These are phyloP conservation scores for Gymnobelideus leadbeateri DNA, from an alignment of 2,113 vertebrate species.

Conservation along the genomic window DNA sequence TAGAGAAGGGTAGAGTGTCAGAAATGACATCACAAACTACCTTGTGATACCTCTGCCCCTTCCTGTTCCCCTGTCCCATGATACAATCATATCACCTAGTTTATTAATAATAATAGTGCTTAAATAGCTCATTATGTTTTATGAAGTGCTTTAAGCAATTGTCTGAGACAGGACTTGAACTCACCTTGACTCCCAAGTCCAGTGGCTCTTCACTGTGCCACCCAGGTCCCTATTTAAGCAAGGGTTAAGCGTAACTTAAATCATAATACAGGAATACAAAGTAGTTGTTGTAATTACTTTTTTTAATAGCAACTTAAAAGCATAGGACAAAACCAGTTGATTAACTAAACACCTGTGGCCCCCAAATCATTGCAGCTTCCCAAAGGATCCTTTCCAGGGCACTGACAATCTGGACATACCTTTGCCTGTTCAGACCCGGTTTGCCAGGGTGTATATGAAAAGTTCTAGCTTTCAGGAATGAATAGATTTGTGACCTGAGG, in stretches of 20 bases:
- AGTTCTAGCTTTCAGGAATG: neutral
- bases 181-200: neutral
- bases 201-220: neutral
- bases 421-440: neutral
- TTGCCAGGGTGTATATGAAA: neutral
- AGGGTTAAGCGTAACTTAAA: neutral
- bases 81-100: neutral
- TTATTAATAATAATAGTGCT: neutral
- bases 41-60: neutral
- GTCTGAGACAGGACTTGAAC: neutral
- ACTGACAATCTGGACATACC: neutral
- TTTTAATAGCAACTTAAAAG: neutral
- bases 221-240: neutral
- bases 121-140: neutral
- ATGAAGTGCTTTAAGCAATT: neutral
- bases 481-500: neutral
- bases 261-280: constrained; percentile 28
- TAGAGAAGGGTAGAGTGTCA: neutral
- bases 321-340: neutral
- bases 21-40: neutral
- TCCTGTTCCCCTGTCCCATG: neutral
- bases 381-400: neutral
- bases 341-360: neutral
- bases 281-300: constrained; percentile 3
- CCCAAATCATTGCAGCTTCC: neutral